Conservation (phyloP, 2,888 invertebrate species). For the Tetramorium bicarinatum region DNA sequence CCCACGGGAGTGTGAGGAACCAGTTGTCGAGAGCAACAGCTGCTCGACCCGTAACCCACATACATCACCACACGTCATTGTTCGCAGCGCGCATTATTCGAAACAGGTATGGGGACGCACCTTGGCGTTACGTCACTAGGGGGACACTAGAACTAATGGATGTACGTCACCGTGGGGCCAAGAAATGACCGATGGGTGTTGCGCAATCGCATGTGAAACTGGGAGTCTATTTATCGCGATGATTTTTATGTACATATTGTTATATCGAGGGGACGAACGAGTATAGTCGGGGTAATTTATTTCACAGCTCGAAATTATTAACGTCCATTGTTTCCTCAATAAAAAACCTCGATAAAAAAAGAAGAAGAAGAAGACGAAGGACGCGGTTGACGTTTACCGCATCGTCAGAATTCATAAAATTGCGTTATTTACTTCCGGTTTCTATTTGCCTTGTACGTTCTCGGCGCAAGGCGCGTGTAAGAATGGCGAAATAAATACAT, state of each 20-base stretch:
- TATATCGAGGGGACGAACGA: neutral
- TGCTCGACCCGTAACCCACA: slow-evolving; percentile 85
- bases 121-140: slow-evolving; percentile 75
- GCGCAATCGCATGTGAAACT: slow-evolving; percentile 65
- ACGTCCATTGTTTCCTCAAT: too few species aligned
- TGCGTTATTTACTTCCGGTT: neutral
- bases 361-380: neutral
- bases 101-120: slow-evolving; percentile 81
- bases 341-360: neutral
- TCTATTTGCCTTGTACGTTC: neutral
- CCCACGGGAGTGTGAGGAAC: slow-evolving; percentile 83
- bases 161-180: slow-evolving; percentile 75
- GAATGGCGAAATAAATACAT: slow-evolving; percentile 37
- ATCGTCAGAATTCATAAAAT: neutral
- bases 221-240: slow-evolving; percentile 22
- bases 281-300: neutral
- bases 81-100: slow-evolving; percentile 82
- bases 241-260: slow-evolving; percentile 26
- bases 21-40: slow-evolving; percentile 85
- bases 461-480: neutral
- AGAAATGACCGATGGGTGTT: slow-evolving; percentile 69
- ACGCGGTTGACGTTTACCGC: neutral
- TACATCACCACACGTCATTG: slow-evolving; percentile 86
- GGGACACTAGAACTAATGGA: slow-evolving; percentile 75
- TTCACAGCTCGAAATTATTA: neutral